Conservation (phyloP, 2,888 invertebrate species). For the Clepsis dumicolana region DNA sequence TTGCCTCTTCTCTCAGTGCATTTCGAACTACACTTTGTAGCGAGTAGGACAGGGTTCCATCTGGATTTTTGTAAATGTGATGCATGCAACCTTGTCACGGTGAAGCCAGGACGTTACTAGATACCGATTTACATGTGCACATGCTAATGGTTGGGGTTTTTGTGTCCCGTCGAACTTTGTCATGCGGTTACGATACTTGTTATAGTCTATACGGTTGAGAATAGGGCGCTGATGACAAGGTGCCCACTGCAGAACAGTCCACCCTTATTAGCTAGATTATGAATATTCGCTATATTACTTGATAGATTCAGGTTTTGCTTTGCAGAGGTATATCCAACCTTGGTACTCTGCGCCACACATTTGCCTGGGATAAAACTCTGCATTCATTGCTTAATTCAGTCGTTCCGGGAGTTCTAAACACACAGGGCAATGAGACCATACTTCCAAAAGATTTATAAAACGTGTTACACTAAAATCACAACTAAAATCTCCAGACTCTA, state of each 20-base stretch:
- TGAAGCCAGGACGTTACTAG: constrained; percentile 46
- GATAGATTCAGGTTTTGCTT: no score
- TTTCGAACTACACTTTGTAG: neutral
- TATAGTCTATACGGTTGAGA: neutral
- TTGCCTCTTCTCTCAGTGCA: neutral
- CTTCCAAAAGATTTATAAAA: no score
- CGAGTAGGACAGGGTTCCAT: neutral
- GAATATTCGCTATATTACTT: no score
- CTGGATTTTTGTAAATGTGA: constrained; percentile 33
- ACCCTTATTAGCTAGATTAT: neutral
- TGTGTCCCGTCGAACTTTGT: constrained; percentile 52
- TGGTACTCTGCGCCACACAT: no score
- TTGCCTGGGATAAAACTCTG: no score
- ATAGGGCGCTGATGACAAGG: neutral
- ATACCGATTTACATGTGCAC: constrained; percentile 55
- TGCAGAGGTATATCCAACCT: no score
- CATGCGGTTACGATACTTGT: constrained; percentile 51
- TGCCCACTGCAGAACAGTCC: neutral
- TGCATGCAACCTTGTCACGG: neutral
- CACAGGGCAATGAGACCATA: no score
- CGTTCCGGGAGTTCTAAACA: no score
- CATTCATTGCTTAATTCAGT: no score
- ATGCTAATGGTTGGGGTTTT: constrained; percentile 58
- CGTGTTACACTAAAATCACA: no score
- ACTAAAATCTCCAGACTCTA: no score